A percentile compares a stretch with the other conserved stretches of the same genome.
Evolutionary conservation across 2,888 invertebrate species (phyloP).

Genomic region (Orchesella flavescens): DNA sequence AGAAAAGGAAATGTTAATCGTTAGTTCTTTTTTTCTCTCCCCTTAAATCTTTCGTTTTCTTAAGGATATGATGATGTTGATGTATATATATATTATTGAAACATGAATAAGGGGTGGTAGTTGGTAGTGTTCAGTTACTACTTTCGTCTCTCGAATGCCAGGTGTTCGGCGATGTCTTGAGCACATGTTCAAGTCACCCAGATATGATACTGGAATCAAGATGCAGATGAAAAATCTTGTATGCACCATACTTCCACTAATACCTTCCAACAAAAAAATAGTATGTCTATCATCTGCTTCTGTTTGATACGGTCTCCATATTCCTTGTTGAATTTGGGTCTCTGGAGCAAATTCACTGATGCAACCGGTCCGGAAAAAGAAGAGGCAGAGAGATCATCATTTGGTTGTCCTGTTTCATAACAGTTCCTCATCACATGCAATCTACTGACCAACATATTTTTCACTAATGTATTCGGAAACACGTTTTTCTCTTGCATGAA

Average conservation of each 20-base stretch:
- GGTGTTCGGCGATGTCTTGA: slow-evolving; percentile 51
- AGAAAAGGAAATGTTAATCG: slow-evolving; percentile 56
- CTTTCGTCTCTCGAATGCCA: slow-evolving; percentile 51
- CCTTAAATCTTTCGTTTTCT: slow-evolving; percentile 48
- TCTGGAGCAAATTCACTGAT: slow-evolving; percentile 44
- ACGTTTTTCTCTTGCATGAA: slow-evolving; percentile 19
- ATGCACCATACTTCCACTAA: neutral
- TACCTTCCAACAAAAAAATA: neutral
- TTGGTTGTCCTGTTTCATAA: slow-evolving; percentile 45
- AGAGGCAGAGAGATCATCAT: neutral
- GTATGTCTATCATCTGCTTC: neutral
- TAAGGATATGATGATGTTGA: slow-evolving; percentile 5
- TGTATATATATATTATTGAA: slow-evolving; percentile 3
- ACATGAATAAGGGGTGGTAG: neutral
- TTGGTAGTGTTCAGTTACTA: neutral
- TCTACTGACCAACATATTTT: slow-evolving; percentile 18
- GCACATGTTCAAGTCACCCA: slow-evolving; percentile 43
- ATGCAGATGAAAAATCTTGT: neutral
- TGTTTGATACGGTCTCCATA: neutral
- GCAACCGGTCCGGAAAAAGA: neutral
- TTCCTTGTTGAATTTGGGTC: slow-evolving; percentile 33
- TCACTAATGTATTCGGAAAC: neutral
- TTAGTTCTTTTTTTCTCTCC: slow-evolving; percentile 37
- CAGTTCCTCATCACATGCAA: slow-evolving; percentile 29
- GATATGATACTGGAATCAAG: slow-evolving; percentile 25